A percentile compares a stretch with the other conserved stretches of the same genome.
Evolutionary conservation across 2,888 invertebrate genomes (phyloP).

Genomic region (Protophormia terraenovae): DNA sequence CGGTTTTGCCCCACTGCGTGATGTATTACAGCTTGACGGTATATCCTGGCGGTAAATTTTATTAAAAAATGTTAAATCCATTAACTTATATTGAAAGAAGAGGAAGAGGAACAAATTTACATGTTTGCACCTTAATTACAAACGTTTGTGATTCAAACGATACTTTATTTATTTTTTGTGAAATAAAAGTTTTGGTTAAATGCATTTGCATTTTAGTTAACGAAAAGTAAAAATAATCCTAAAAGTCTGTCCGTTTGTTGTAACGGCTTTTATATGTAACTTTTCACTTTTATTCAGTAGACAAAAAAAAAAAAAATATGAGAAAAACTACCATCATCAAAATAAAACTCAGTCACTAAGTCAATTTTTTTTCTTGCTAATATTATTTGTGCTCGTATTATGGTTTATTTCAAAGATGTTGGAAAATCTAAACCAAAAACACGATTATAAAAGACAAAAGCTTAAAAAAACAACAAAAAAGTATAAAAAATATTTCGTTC

Average conservation of each 20-base stretch:
- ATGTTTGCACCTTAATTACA: no score
- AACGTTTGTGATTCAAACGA: no score
- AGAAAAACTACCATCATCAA: not conserved
- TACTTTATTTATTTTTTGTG: no score
- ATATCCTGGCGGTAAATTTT: no score
- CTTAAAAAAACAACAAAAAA: conserved; percentile 5
- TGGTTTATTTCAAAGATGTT: conserved; percentile 54
- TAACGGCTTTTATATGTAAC: conserved; percentile 49
- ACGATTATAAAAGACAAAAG: conserved; percentile 26
- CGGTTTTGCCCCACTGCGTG: no score
- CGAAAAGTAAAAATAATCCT: no score
- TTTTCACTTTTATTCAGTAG: conserved; percentile 36
- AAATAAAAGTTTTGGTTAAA: no score
- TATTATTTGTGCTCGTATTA: conserved; percentile 13
- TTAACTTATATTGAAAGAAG: no score
- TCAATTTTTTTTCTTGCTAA: conserved; percentile 5
- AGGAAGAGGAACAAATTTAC: no score
- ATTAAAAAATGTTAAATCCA: no score
- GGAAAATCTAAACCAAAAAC: conserved; percentile 61
- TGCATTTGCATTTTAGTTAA: no score
- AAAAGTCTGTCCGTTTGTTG: conserved; percentile 21
- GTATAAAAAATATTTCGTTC: conserved; percentile 39
- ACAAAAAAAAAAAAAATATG: not conserved
- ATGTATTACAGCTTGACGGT: no score
- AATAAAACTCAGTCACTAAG: conserved; percentile 56